phyloP scores from a whole-genome alignment of 2,113 vertebrate species.

The Vulpes ferrilata region DNA sequence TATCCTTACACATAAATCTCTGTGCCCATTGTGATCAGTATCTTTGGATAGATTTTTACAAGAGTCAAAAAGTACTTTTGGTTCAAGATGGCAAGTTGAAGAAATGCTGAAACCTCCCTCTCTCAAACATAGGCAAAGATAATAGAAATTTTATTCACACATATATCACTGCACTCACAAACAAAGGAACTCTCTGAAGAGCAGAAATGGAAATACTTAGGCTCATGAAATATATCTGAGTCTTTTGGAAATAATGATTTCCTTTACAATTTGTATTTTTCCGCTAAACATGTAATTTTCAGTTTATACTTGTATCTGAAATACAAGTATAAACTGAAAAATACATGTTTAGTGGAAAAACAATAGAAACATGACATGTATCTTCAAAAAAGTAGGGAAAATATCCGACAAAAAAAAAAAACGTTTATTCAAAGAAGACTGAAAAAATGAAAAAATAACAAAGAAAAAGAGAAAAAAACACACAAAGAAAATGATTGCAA shows the following conservation, averaged over 20 bases:
- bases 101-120: background rate
- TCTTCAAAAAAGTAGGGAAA: background rate
- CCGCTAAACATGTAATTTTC: too few relatives aligned
- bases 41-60: background rate
- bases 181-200: background rate
- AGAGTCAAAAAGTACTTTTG: background rate
- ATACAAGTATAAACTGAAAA: too few relatives aligned
- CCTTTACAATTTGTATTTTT: background rate
- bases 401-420: background rate
- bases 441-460: background rate
- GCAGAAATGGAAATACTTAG: constrained; percentile 15
- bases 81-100: background rate
- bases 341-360: background rate
- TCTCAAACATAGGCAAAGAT: background rate
- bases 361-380: background rate
- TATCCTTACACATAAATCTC: background rate
- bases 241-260: background rate
- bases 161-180: background rate
- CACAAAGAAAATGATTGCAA: background rate
- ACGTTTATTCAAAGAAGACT: background rate
- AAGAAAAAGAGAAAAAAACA: background rate
- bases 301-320: too few relatives aligned
- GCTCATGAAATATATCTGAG: background rate
- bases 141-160: background rate
- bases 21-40: background rate